Evolutionary conservation across 1,140 invertebrate species (phyloP).

Genomic region (Scaptodrosophila lebanonensis): DNA sequence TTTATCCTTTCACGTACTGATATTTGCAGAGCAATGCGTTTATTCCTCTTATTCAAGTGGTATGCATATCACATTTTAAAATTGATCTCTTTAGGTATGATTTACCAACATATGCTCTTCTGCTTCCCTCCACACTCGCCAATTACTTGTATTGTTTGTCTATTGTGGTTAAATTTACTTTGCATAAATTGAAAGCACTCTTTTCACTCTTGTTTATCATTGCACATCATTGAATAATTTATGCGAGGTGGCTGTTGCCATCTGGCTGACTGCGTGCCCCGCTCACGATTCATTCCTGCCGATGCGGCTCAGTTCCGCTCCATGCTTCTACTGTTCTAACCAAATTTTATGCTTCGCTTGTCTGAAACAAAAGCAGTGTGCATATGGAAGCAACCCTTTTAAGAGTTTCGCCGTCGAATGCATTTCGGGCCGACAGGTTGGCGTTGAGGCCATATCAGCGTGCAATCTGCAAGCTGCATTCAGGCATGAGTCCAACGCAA

Average conservation of each 20-base stretch:
- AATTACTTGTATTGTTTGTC: too few species aligned
- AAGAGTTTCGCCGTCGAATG: slow-evolving; percentile 24
- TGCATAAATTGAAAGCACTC: slow-evolving; percentile 1
- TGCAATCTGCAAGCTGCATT: slow-evolving; percentile 63
- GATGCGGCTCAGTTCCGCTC: slow-evolving; percentile 8
- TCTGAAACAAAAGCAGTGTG: slow-evolving; percentile 36
- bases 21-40: too few species aligned
- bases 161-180: too few species aligned
- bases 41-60: too few species aligned
- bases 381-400: slow-evolving; percentile 28
- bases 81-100: too few species aligned
- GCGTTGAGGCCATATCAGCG: slow-evolving; percentile 32
- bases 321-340: slow-evolving; percentile 28
- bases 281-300: slow-evolving; percentile 8
- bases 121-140: too few species aligned
- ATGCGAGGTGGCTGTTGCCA: too few species aligned
- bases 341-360: slow-evolving; percentile 40
- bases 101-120: too few species aligned
- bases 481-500: too few species aligned
- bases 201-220: too few species aligned
- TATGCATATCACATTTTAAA: too few species aligned
- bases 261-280: slow-evolving; percentile 8
- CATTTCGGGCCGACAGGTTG: slow-evolving; percentile 1
- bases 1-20: too few species aligned
- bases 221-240: slow-evolving; percentile 22